These are phyloP conservation scores for Meteorus colon DNA, from an alignment of 2,888 invertebrate genomes.

Conservation along the genomic window DNA sequence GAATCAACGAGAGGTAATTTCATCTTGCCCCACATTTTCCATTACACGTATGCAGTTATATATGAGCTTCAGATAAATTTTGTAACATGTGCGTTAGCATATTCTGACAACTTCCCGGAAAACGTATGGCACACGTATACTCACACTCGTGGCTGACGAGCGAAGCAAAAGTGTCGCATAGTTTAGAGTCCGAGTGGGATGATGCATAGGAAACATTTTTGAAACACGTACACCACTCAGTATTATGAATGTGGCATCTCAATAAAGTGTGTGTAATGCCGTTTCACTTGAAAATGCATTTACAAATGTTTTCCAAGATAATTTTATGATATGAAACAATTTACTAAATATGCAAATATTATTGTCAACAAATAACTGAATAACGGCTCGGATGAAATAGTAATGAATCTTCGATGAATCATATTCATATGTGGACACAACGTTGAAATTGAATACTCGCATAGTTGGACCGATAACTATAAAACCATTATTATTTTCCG, in stretches of 20 bases:
- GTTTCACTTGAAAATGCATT: conserved; percentile 16
- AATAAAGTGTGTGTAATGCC: neutral
- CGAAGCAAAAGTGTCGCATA: conserved; percentile 8
- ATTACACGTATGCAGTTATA: neutral
- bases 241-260: conserved; percentile 35
- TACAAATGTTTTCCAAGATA: neutral
- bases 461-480: neutral
- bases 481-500: neutral
- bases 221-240: conserved; percentile 36
- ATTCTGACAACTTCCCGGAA: conserved; percentile 41
- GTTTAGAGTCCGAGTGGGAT: conserved; percentile 9
- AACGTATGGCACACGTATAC: neutral
- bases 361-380: no score
- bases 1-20: neutral
- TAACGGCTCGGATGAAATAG: no score
- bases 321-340: neutral
- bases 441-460: neutral
- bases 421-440: neutral
- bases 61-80: conserved; percentile 8
- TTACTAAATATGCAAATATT: neutral
- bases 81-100: conserved; percentile 26
- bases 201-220: conserved; percentile 37
- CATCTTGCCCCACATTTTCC: conserved; percentile 1
- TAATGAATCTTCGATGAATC: neutral
- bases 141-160: neutral